These are phyloP conservation scores for Chloropsis hardwickii DNA, from an alignment of 2,113 vertebrate genomes.

Conservation along the genomic window DNA sequence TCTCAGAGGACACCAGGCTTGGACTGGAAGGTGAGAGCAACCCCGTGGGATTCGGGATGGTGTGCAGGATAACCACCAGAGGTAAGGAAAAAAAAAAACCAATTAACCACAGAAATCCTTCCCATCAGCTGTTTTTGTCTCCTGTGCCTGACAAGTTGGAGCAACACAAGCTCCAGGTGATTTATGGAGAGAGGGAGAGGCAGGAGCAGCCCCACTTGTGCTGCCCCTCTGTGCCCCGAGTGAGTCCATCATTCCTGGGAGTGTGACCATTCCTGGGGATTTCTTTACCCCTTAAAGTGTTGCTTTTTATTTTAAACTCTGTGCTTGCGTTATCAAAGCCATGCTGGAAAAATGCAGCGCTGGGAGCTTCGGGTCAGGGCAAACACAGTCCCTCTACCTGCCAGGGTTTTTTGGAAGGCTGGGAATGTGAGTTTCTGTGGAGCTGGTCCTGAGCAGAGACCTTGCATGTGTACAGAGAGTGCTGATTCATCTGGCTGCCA, in stretches of 20 bases:
- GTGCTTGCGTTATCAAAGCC: not conserved
- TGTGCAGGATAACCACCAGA: not conserved
- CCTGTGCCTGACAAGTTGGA: not conserved
- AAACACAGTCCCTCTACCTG: not conserved
- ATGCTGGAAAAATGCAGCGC: accelerated
- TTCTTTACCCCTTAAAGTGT: not conserved
- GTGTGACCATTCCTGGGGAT: too few species aligned
- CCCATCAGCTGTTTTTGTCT: not conserved
- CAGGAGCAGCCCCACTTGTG: accelerated
- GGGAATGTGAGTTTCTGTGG: not conserved
- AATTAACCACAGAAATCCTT: not conserved
- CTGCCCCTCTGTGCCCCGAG: too few species aligned
- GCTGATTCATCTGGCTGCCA: constrained; percentile 61
- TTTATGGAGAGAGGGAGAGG: not conserved
- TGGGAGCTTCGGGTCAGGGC: not conserved
- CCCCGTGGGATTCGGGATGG: not conserved
- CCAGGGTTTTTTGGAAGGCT: accelerated
- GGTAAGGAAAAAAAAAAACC: accelerated
- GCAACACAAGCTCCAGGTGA: not conserved
- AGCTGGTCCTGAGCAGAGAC: not conserved
- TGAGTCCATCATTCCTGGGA: not conserved
- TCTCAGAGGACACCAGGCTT: accelerated
- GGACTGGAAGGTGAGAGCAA: not conserved
- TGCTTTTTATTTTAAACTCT: not conserved
- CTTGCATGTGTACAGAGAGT: not conserved